A percentile compares a stretch with the other conserved stretches of the same genome.
These are phyloP conservation scores for Coreius guichenoti DNA, from an alignment of 2,797 vertebrate genomes.

Conservation along the genomic window DNA sequence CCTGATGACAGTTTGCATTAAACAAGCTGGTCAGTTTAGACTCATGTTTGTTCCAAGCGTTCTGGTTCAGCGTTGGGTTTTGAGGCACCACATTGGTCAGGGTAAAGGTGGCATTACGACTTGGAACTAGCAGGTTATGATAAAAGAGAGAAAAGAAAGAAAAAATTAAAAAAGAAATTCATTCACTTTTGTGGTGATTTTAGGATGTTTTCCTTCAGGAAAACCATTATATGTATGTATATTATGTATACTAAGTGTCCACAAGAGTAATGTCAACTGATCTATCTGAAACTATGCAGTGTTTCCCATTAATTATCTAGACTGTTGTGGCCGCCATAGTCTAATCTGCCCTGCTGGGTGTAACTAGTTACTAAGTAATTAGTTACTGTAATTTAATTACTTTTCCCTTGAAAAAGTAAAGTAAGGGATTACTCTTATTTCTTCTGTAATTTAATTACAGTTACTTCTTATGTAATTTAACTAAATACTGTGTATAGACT, in stretches of 20 bases:
- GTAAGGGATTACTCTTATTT: too few species aligned
- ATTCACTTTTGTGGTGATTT: background rate
- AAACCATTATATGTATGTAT: background rate
- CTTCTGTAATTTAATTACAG: too few species aligned
- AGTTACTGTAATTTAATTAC: too few species aligned
- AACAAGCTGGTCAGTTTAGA: constrained; percentile 71
- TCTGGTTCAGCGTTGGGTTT: constrained; percentile 77
- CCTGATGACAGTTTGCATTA: constrained; percentile 67
- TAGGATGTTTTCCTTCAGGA: background rate
- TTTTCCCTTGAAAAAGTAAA: too few species aligned
- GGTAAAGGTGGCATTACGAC: constrained; percentile 79
- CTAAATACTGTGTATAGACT: too few species aligned
- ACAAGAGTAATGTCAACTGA: background rate
- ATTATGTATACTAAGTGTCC: background rate
- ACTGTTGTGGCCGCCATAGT: too few species aligned
- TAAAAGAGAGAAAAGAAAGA: background rate
- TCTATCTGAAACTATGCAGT: too few species aligned
- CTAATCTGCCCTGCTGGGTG: too few species aligned
- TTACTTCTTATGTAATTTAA: too few species aligned
- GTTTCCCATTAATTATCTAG: too few species aligned
- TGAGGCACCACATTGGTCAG: constrained; percentile 80
- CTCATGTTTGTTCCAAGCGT: constrained; percentile 75
- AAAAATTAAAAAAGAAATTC: background rate
- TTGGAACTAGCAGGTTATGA: constrained; percentile 65
- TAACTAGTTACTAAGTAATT: too few species aligned